Base-by-base conservation (phyloP, 1,140 invertebrate genomes). In the Acromyrmex echinatior region DNA sequence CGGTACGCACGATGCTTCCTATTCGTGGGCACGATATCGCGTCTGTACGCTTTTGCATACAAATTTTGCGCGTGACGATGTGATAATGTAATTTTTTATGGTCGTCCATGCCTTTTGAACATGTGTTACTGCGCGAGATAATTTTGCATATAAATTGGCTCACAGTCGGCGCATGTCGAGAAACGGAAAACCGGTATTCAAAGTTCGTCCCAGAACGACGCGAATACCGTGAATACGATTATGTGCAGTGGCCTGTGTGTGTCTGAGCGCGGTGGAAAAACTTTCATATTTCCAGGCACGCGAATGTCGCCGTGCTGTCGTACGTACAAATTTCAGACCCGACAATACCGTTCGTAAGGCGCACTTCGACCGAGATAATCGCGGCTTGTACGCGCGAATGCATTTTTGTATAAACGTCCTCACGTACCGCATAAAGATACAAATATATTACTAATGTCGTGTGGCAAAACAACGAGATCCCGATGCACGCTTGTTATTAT, bases 81-180 rank as follows among this genome's bases (percentile, higher is more conserved):
- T 77, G 87, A 88, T 91, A 91, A 91, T 91, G 77, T 86, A 88
- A 90, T 91, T 87, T 82, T 90, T 88, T 86, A 62, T 77, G 79
- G 53, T 74, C 74, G 70, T 86, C 86, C 80, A 49, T 88, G 80
- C 87, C 89, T 86, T 88, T 90, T 88, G 87, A 90, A 90, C 89
- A 90, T 90, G 89, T 90, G 89, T 90, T 90, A 82, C 89, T 74
- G 86, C 78, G 90, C 58, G 65, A 87, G 90, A 86, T 91, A 91
- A 90, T 91, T 91, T 91, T 91, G 90, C 90, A 91, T 91, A 91
- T 91, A 91, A 91, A 91, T 91, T 91, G 90, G 81, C 90, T 86
- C 74, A 80, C 86, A 88, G 87, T 86, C 87, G 85, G 77, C 87
- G 87, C 76, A 76, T 87, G 86, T 78, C 86, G 90, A 91, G 90